A percentile compares a stretch with the other conserved stretches of the same genome.
Evolutionary conservation across 2,797 vertebrate genomes (phyloP).

Genomic region (Silurus aristotelis): DNA sequence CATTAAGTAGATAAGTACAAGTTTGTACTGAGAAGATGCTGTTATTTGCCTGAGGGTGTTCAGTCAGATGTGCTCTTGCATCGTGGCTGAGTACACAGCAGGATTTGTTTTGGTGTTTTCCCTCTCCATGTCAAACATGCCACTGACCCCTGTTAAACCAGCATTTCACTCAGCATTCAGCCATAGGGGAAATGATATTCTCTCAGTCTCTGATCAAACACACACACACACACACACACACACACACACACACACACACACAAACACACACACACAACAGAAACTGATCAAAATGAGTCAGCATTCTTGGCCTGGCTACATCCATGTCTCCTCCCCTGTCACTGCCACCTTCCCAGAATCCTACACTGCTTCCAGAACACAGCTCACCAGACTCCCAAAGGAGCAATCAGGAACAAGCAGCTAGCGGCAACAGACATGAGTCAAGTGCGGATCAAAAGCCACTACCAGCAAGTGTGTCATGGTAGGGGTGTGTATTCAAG

Average conservation of each 20-base stretch:
- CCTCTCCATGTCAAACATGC: conserved; percentile 38
- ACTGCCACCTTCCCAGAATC: conserved; percentile 53
- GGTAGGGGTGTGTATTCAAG: conserved; percentile 21
- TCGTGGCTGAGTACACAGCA: conserved; percentile 29
- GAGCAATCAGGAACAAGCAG: conserved; percentile 47
- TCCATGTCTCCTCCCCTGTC: conserved; percentile 14
- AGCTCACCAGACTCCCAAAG: conserved; percentile 48
- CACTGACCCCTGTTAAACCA: conserved; percentile 39
- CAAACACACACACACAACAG: conserved; percentile 23
- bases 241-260: conserved; percentile 23
- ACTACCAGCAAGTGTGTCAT: conserved; percentile 33
- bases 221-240: conserved; percentile 17
- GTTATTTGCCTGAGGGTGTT: conserved; percentile 11
- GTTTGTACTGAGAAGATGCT: conserved; percentile 20
- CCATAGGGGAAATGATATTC: conserved; percentile 43
- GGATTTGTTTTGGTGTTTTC: conserved; percentile 37
- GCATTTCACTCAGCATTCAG: conserved; percentile 36
- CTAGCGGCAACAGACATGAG: conserved; percentile 49
- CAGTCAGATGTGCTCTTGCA: conserved; percentile 26
- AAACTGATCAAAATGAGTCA: conserved; percentile 54
- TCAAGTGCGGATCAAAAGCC: conserved; percentile 51
- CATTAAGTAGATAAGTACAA: conserved; percentile 42
- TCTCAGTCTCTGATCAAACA: conserved; percentile 22
- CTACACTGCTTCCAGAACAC: conserved; percentile 44
- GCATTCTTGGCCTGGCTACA: conserved; percentile 37